phyloP scores from a whole-genome alignment of 2,113 vertebrate genomes.

The Corythaeola cristata region DNA sequence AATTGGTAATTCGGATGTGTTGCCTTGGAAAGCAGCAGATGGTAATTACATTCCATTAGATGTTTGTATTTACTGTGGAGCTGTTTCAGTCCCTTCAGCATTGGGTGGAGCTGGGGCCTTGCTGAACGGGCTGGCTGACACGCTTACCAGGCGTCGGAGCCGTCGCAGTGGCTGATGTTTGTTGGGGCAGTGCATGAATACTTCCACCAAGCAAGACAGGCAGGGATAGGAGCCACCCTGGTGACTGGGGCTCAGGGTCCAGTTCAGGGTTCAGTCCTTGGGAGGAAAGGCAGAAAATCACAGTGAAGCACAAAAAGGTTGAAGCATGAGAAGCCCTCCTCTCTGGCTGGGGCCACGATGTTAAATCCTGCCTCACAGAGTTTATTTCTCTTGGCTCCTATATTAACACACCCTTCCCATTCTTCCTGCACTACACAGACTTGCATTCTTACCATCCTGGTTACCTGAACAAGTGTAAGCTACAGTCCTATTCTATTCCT shows the following conservation, averaged over 20 bases:
- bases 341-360: not conserved
- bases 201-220: not conserved
- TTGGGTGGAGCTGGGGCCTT: not conserved
- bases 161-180: fast-evolving
- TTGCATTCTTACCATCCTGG: not conserved
- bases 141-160: fast-evolving
- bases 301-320: not conserved
- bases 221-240: not conserved
- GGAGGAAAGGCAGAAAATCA: not conserved
- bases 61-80: conserved; percentile 24
- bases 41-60: conserved; percentile 28
- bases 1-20: conserved; percentile 15
- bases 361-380: not conserved
- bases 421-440: not conserved
- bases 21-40: conserved; percentile 22
- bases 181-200: not conserved
- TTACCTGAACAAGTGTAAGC: not conserved
- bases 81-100: not conserved
- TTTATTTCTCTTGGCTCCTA: not conserved
- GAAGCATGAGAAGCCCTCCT: not conserved
- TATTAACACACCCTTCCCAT: not conserved
- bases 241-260: not conserved
- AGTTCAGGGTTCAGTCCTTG: not conserved
- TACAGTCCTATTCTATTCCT: not conserved
- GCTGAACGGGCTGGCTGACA: not conserved